Evolutionary conservation across 1,140 invertebrate genomes (phyloP), one percentile per base, ranked within the genome.

Genomic region (Hestina assimilis): DNA sequence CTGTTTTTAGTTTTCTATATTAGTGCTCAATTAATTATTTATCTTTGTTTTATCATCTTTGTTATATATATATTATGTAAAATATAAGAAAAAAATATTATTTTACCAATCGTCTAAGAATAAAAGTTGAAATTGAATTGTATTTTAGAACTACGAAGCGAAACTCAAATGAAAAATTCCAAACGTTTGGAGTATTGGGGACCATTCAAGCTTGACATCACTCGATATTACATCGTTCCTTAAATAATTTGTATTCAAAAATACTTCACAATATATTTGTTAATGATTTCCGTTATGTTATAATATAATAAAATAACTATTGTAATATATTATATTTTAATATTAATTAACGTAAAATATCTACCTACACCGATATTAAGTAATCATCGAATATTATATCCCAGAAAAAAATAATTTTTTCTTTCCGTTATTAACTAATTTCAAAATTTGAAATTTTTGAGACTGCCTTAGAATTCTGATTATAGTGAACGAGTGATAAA

Each of bases 191-290:
- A 59, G 51, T 59, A 56, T 60, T 64, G 61, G 60, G 23, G 50
- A 45, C 12, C 53, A 59, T 71, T 75, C 63, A 69, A 69, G 65
- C 33, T 14, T 38, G 14, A 38, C 33, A 73, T 79, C 69, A 76
- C 60, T 65, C 59, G 50, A 69, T 75, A 79, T 79, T 79, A 67
- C 72, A 74, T 66, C 55, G 50, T 41, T 38, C 31, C n/a, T 53
- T 69, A n/a, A n/a, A n/a, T 71, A 69, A 69, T 76, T 69, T 68
- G 69, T 79, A 79, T 79, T 79, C 72, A 66, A 63, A 68, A 65
- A 65, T 61, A 63, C 63, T 59, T 62, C 47, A 54, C 52, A 53
- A 58, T 60, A 69, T 72, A 74, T 79, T 75, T 74, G 69, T 74
- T 74, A 62, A 53, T 40, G 40, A 23, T 23, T 21, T 38, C 1